Percentiles rank a stretch among this genome's conserved stretches.
Conservation (phyloP, 2,113 vertebrate genomes). For the Phalacrocorax pelagicus region DNA sequence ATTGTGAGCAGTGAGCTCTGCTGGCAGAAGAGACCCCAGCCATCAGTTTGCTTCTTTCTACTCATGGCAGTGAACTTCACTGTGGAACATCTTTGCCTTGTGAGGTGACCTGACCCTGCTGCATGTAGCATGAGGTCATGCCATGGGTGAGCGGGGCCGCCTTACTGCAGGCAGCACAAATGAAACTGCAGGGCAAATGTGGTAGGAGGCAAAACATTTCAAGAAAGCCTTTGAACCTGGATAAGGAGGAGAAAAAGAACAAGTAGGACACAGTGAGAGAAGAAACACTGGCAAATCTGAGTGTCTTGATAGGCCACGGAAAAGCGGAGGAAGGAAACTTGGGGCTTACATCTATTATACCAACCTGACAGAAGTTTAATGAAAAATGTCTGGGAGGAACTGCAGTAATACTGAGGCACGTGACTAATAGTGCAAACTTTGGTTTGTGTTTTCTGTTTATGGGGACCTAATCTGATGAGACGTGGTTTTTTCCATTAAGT, state of each 20-base stretch:
- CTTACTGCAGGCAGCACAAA: background rate
- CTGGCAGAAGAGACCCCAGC: background rate
- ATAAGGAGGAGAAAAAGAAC: background rate
- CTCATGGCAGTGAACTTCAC: background rate
- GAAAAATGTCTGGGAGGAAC: background rate
- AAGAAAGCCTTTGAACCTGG: fast-evolving
- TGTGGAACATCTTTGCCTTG: background rate
- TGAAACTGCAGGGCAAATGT: background rate
- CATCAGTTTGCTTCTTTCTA: background rate
- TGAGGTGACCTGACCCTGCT: background rate
- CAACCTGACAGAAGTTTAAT: background rate
- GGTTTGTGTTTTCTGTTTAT: background rate
- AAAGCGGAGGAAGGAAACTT: background rate
- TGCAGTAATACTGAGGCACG: background rate
- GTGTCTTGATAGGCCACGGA: background rate
- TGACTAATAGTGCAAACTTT: background rate
- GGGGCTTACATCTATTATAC: background rate
- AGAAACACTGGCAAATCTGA: background rate
- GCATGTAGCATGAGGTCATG: fast-evolving
- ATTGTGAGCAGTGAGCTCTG: background rate
- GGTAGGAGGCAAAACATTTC: background rate
- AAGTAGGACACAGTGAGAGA: background rate
- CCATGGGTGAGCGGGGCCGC: background rate
- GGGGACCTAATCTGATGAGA: background rate
- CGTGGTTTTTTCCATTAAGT: background rate